phyloP scores from a whole-genome alignment of 2,888 invertebrate genomes.

The Dolichomitus sp. region DNA sequence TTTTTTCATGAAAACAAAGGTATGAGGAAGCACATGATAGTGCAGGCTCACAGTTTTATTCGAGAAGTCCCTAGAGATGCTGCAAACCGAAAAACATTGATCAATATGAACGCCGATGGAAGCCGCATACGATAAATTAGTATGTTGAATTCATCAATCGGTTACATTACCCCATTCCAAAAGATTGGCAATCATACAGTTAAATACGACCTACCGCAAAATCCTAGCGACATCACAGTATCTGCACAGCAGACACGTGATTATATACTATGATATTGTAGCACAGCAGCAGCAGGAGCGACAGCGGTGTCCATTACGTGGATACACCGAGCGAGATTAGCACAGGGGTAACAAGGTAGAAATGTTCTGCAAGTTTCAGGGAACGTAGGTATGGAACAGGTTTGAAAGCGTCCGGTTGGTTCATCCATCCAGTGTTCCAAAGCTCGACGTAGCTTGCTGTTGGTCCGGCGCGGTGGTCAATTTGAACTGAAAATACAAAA shows the following conservation, averaged over 20 bases:
- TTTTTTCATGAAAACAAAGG: too few relatives aligned
- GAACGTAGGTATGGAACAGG: background rate
- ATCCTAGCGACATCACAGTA: background rate
- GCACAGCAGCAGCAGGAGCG: background rate
- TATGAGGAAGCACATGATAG: too few relatives aligned
- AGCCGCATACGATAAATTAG: too few relatives aligned
- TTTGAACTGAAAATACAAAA: slow-evolving; percentile 85
- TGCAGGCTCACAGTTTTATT: too few relatives aligned
- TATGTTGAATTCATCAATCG: too few relatives aligned
- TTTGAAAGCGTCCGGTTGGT: slow-evolving; percentile 19
- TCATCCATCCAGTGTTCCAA: slow-evolving; percentile 46
- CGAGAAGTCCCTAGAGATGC: too few relatives aligned
- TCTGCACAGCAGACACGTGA: slow-evolving; percentile 8
- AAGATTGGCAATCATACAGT: background rate
- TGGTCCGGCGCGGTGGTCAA: slow-evolving; percentile 77
- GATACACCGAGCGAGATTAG: slow-evolving; percentile 10
- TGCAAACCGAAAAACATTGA: too few relatives aligned
- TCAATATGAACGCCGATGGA: too few relatives aligned
- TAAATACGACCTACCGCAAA: background rate
- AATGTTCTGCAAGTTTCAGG: slow-evolving; percentile 10
- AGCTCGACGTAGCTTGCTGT: slow-evolving; percentile 25
- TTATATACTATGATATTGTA: background rate
- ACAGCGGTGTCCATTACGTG: slow-evolving; percentile 13
- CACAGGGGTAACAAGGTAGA: slow-evolving; percentile 8
- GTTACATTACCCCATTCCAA: background rate